Evolutionary conservation across 2,113 vertebrate species (phyloP), one percentile per base, ranked within the genome.

Genomic region (Cettia cetti): DNA sequence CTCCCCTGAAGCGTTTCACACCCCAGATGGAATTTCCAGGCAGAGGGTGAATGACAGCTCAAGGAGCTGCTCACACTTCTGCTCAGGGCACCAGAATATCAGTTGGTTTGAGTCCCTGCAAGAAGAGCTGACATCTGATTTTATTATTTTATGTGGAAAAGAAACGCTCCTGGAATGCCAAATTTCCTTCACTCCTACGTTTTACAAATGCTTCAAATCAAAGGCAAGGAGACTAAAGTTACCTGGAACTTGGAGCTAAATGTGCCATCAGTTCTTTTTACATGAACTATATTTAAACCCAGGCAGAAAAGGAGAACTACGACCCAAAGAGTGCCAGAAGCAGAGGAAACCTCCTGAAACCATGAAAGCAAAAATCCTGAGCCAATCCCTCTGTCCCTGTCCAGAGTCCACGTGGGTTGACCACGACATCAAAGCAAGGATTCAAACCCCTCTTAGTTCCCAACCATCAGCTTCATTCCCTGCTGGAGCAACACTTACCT

Each of bases 261-360:
- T 20, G 15, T 27, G 30, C 71, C 39, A 4, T 3, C 9, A 89
- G 24, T 63, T 56, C 28, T 61, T 82, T 88, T 64, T 2, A 71
- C 23, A 42, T 9, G 4, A 40, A 4, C 1, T 6, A 27, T 4
- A 76, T 18, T 42, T 76, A 37, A 57, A 85, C 9, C 7, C 20
- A 35, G 0, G 3, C 2, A 3, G 45, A 76, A 69, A 64, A 9
- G 19, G 0, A 2, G 13, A 69, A 18, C 31, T 57, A 28, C 1
- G 1, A 56, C 22, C 44, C 23, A 60, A 44, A 3, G 39, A 85
- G 18, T 6, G 69, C 8, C 35, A 90, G 42, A 54, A 70, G 37
- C 86, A 70, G 28, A n/a, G 2, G 24, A 49, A 70, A 47, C 9
- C 22, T 47, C 52, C 77, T 20, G 47, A 33, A 47, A 68, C 31